Conservation (phyloP, 2,888 invertebrate species). For the Philereme transversata region DNA sequence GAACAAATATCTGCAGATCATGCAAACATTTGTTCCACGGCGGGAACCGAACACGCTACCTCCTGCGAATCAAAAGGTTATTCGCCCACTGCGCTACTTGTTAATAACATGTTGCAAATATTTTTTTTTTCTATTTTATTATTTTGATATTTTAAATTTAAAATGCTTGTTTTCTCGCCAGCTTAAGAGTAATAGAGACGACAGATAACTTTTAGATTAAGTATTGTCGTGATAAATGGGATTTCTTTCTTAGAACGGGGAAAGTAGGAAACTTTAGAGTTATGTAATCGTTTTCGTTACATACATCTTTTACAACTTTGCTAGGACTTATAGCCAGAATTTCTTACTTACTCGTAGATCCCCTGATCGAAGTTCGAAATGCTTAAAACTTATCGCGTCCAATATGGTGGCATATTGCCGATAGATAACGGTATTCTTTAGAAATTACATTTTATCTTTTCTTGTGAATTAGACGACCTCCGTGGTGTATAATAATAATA, state of each 20-base stretch:
- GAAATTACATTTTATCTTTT: background rate
- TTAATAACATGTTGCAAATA: too few relatives aligned
- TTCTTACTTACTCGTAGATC: slow-evolving; percentile 19
- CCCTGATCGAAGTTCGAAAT: slow-evolving; percentile 5
- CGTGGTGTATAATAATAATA: too few relatives aligned
- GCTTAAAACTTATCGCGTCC: slow-evolving; percentile 10
- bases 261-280: slow-evolving; percentile 26
- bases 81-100: too few relatives aligned
- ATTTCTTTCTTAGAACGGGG: slow-evolving; percentile 42
- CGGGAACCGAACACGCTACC: too few relatives aligned
- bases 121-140: too few relatives aligned
- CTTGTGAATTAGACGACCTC: background rate
- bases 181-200: slow-evolving; percentile 26
- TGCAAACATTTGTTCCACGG: too few relatives aligned
- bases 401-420: slow-evolving; percentile 1
- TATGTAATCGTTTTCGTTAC: slow-evolving; percentile 13
- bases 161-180: background rate
- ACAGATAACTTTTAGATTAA: slow-evolving; percentile 53
- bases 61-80: too few relatives aligned
- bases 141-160: too few relatives aligned
- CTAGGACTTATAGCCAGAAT: slow-evolving; percentile 15
- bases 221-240: slow-evolving; percentile 54
- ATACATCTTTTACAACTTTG: slow-evolving; percentile 14
- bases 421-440: background rate
- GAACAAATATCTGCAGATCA: too few relatives aligned